These are phyloP conservation scores for Pollicipes pollicipes DNA, from an alignment of 1,140 invertebrate genomes.

Conservation along the genomic window DNA sequence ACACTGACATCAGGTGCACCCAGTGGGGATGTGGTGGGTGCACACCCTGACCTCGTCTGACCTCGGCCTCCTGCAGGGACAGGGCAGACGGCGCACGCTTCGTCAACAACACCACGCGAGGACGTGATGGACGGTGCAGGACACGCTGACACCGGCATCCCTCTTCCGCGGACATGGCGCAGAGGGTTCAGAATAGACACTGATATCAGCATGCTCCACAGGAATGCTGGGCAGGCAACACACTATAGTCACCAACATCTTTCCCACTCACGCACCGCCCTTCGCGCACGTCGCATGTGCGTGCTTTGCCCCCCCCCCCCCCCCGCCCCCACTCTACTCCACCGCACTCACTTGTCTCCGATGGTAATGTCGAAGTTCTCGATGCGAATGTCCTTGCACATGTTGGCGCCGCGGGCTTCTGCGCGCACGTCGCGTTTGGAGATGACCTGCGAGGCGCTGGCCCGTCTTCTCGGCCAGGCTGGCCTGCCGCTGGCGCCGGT, in stretches of 20 bases:
- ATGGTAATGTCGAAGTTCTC: conserved; percentile 97
- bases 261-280: background rate
- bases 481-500: conserved; percentile 38
- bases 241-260: background rate
- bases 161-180: no score
- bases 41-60: no score
- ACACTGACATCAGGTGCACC: background rate
- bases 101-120: no score
- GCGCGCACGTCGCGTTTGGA: conserved; percentile 82
- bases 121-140: no score
- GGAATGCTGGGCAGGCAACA: no score
- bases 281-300: background rate
- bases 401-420: conserved; percentile 63
- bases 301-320: no score
- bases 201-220: no score
- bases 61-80: no score
- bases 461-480: conserved; percentile 29
- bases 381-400: conserved; percentile 83
- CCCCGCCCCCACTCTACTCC: background rate
- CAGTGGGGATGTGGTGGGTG: background rate
- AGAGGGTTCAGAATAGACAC: no score
- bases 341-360: conserved; percentile 56
- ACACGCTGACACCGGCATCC: no score
- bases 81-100: no score
- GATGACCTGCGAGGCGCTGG: conserved; percentile 80